Base-by-base conservation (phyloP, 2,797 vertebrate genomes). In the Amazonetta brasiliensis region DNA sequence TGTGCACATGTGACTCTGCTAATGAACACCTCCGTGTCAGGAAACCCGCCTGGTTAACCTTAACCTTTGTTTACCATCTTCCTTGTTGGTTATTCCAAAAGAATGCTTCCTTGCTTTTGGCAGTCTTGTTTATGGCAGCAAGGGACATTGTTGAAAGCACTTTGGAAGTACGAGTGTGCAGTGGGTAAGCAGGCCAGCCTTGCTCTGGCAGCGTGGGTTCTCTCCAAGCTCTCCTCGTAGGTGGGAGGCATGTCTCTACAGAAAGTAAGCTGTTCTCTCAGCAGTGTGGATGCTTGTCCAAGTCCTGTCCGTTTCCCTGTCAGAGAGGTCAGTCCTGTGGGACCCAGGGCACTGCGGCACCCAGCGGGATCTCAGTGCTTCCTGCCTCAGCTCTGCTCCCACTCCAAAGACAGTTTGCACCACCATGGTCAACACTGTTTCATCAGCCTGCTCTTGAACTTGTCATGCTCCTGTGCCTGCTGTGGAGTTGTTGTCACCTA, bases 381-480 rank as follows among this genome's bases (percentile, higher is more conserved):
- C 21, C 68, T 23, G 21, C 58, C 14, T 20, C 30, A 20, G 33
- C 46, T 55, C 18, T 37, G 52, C 55, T 54, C 28, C 50, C 0
- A 0, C 30, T 33, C n/a, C 39, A 0, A 1, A 18, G 19, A 25
- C 17, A 28, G 18, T 33, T 22, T 31, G 35, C 31, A 18, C 25
- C 50, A 28, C 50, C 25, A 9, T 52, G 26, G 50, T 52, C 50
- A 26, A 28, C 25, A 16, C 26, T 52, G 26, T 26, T 28, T 28
- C 50, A 16, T 52, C 50, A 52, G 50, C 50, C 52, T 30, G 77
- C 39, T 35, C 62, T 69, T 56, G 30, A 11, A 6, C 12, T 50
- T 28, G n/a, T 43, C 2, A 0, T 26, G n/a, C 37, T 60, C 1
- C 0, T 26, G 22, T 28, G 7, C 17, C 43, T 33, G 1, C 12